These are phyloP conservation scores for Thunnus thynnus DNA, from an alignment of 2,113 vertebrate species.

Conservation along the genomic window DNA sequence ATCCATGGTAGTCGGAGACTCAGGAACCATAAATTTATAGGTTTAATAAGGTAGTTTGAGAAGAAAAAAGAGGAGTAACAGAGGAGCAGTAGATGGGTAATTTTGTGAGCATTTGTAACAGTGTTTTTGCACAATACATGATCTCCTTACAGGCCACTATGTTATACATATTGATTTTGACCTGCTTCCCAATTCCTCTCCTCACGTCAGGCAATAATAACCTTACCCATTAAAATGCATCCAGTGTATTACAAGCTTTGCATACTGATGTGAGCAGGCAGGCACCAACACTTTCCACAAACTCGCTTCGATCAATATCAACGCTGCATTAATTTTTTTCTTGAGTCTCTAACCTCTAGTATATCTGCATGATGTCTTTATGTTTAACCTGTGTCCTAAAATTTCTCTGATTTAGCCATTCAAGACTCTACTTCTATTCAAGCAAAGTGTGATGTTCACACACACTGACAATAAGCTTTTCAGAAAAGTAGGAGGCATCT, in stretches of 20 bases:
- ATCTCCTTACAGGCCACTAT: slow-evolving; percentile 11
- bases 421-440: not conserved
- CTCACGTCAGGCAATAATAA: slow-evolving; percentile 38
- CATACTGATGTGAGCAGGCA: slow-evolving; percentile 35
- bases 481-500: not conserved
- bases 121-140: slow-evolving; percentile 22
- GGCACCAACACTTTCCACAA: not conserved
- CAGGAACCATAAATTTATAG: not conserved
- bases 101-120: slow-evolving; percentile 16
- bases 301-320: slow-evolving; percentile 8
- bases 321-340: not conserved
- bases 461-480: not conserved
- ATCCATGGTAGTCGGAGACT: not conserved
- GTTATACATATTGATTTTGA: slow-evolving; percentile 48
- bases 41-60: not conserved
- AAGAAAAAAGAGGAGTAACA: not conserved
- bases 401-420: not conserved
- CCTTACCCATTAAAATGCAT: slow-evolving; percentile 51
- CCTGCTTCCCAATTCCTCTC: slow-evolving; percentile 21
- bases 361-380: not conserved
- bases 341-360: not conserved
- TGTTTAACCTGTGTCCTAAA: not conserved
- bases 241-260: slow-evolving; percentile 24
- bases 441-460: too few relatives aligned
- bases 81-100: not conserved